These are phyloP conservation scores for Colistium nudipinnis DNA, from an alignment of 2,113 vertebrate genomes.

Conservation along the genomic window DNA sequence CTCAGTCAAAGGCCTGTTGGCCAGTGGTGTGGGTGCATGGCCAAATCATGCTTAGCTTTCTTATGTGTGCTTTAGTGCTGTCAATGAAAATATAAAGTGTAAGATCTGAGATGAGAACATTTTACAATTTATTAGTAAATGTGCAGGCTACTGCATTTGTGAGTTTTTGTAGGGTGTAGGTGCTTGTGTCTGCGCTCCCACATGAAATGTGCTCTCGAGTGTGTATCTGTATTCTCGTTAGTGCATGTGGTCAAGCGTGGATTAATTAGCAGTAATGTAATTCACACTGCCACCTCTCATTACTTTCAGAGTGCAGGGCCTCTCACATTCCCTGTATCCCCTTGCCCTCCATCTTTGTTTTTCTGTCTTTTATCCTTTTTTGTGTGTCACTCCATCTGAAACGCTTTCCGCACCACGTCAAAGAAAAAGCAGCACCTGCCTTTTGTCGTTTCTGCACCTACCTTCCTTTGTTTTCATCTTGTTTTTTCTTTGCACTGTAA, in stretches of 20 bases:
- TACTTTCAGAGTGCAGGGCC: conserved; percentile 53
- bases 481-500: conserved; percentile 7
- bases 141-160: not conserved
- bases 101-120: not conserved
- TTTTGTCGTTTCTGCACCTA: not conserved
- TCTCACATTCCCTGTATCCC: conserved; percentile 11
- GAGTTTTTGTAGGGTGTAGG: not conserved
- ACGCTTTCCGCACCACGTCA: conserved; percentile 2
- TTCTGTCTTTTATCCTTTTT: conserved; percentile 4
- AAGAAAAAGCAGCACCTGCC: not conserved
- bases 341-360: conserved; percentile 26
- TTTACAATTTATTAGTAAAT: too few relatives aligned
- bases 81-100: conserved; percentile 1
- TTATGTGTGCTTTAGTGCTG: not conserved
- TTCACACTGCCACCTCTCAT: conserved; percentile 73
- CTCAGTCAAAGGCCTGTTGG: not conserved
- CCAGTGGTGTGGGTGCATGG: too few relatives aligned
- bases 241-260: conserved; percentile 69
- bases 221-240: conserved; percentile 53
- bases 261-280: conserved; percentile 76
- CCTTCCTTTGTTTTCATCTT: conserved; percentile 13
- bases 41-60: conserved; percentile 22
- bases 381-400: not conserved
- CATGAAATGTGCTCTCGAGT: conserved; percentile 39
- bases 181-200: conserved; percentile 10